phyloP scores from a whole-genome alignment of 2,797 vertebrate genomes.

The Anomalospiza imberbis region DNA sequence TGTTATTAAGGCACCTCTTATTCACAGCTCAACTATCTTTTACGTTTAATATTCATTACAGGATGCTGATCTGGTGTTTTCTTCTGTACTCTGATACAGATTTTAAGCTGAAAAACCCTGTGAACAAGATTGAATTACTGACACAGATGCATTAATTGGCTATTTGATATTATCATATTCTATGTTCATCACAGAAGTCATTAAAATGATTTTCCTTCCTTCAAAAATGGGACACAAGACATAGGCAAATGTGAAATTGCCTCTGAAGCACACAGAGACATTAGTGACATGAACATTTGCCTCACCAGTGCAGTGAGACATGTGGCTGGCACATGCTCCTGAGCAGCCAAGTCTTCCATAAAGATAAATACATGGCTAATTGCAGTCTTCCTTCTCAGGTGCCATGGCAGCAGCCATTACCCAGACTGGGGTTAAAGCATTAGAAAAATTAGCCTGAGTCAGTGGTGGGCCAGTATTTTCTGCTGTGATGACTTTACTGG shows the following conservation, averaged over 20 bases:
- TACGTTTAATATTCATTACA: background rate
- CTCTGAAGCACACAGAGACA: background rate
- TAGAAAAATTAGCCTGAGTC: background rate
- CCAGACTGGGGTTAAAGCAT: background rate
- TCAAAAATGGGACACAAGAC: background rate
- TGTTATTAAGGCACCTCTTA: background rate
- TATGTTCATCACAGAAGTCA: background rate
- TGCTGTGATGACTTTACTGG: background rate
- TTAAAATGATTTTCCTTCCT: background rate
- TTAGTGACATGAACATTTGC: background rate
- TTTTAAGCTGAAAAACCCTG: slow-evolving; percentile 1
- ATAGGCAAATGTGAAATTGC: background rate
- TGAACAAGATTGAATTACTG: background rate
- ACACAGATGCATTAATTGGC: background rate
- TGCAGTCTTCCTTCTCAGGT: background rate
- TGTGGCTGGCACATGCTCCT: background rate
- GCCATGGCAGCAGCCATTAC: background rate
- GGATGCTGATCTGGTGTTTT: background rate
- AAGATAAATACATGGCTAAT: background rate
- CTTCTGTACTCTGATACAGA: background rate
- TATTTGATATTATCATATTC: background rate
- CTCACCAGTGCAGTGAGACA: rapidly evolving
- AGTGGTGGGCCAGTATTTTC: background rate
- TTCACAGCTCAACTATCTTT: background rate
- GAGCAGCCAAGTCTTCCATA: background rate